Evolutionary conservation across 2,888 invertebrate genomes (phyloP).

Genomic region (Azorinus chamasolen): DNA sequence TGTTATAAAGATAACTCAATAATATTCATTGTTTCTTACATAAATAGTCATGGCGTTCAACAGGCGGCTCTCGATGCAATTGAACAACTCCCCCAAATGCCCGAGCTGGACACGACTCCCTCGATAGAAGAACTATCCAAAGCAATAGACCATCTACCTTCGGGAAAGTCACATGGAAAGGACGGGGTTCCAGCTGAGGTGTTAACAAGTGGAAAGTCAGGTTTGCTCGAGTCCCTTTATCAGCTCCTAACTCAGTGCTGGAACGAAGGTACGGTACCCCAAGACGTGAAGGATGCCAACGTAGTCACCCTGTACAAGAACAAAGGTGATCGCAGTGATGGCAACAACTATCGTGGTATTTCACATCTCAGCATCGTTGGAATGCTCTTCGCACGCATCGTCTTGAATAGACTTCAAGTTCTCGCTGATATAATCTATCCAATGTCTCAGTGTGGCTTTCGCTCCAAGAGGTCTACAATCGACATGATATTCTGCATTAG

Average conservation of each 20-base stretch:
- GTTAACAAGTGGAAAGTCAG: conserved; percentile 1
- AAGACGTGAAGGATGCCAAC: conserved; percentile 51
- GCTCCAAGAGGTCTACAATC: conserved; percentile 4
- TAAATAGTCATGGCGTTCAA: no score
- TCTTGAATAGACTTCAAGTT: conserved; percentile 12
- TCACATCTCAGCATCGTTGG: conserved; percentile 52
- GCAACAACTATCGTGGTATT: conserved; percentile 52
- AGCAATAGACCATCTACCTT: background rate
- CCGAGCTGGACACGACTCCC: conserved; percentile 8
- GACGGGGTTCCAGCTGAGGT: conserved; percentile 8
- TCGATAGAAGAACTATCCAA: background rate
- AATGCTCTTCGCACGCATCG: conserved; percentile 21
- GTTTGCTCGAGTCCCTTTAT: conserved; percentile 1
- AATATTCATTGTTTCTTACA: no score
- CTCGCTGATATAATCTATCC: conserved; percentile 50
- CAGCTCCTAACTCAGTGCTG: conserved; percentile 13
- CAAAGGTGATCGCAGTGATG: conserved; percentile 57
- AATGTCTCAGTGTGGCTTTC: conserved; percentile 60
- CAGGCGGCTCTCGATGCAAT: background rate
- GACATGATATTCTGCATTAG: conserved; percentile 46
- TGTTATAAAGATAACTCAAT: no score
- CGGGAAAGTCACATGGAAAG: conserved; percentile 9
- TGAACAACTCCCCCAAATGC: background rate
- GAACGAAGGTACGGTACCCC: conserved; percentile 25
- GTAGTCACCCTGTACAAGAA: conserved; percentile 60